A percentile compares a stretch with the other conserved stretches of the same genome.
Conservation (phyloP, 2,888 invertebrate genomes). For the Spodoptera littoralis region DNA sequence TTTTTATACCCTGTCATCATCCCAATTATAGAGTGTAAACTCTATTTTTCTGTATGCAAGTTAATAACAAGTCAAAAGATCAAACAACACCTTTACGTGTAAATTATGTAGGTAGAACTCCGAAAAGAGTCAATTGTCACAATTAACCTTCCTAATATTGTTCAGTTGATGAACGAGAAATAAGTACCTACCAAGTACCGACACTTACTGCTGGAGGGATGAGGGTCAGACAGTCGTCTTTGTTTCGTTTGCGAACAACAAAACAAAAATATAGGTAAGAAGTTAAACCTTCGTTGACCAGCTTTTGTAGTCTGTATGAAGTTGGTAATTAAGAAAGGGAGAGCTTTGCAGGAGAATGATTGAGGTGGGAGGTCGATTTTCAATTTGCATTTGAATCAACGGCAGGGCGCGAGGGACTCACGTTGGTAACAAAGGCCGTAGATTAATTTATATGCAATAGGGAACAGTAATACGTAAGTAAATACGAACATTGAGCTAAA, state of each 20-base stretch:
- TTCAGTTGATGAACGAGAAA: too few species aligned
- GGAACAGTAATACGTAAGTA: constrained; percentile 44
- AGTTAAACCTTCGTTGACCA: constrained; percentile 55
- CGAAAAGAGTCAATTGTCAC: too few species aligned
- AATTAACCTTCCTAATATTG: too few species aligned
- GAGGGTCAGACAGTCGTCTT: not conserved
- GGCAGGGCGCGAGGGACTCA: constrained; percentile 54
- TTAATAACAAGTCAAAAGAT: too few species aligned
- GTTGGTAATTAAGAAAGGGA: constrained; percentile 67
- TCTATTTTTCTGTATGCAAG: too few species aligned
- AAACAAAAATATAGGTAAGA: constrained; percentile 48
- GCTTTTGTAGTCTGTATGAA: constrained; percentile 60
- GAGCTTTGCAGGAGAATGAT: constrained; percentile 54
- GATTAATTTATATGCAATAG: constrained; percentile 69
- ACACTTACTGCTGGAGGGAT: too few species aligned
- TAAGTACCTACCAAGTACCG: too few species aligned
- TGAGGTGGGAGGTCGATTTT: constrained; percentile 68
- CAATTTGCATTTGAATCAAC: constrained; percentile 75
- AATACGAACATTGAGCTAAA: constrained; percentile 45
- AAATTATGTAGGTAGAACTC: too few species aligned
- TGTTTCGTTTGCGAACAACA: constrained; percentile 6
- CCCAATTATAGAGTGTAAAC: too few species aligned
- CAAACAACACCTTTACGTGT: too few species aligned
- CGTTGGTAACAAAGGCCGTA: constrained; percentile 62
- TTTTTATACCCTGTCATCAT: too few species aligned